Percentiles rank a stretch among this genome's conserved stretches.
Conservation (phyloP, 2,113 vertebrate species). For the Seriola aureovittata region DNA sequence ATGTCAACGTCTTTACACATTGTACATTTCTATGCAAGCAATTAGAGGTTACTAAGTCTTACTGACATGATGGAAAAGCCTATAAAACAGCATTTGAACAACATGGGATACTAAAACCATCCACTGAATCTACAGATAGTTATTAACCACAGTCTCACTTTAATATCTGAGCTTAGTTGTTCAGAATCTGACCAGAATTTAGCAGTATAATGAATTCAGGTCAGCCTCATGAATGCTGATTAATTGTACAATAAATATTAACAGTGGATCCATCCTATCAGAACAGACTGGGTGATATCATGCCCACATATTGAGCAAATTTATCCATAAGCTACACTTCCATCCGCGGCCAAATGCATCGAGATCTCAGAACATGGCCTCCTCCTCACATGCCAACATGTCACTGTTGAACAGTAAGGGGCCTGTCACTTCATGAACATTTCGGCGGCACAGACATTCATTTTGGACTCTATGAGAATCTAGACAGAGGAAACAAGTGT, state of each 20-base stretch:
- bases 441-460: conserved; percentile 2
- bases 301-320: neutral
- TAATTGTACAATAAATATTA: neutral
- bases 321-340: neutral
- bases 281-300: neutral
- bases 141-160: neutral
- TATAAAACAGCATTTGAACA: neutral
- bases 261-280: neutral
- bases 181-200: neutral
- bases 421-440: conserved; percentile 18
- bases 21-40: neutral
- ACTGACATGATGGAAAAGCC: neutral
- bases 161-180: neutral
- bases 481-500: neutral
- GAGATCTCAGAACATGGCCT: neutral
- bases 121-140: neutral
- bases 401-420: neutral
- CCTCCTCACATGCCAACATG: conserved; percentile 14
- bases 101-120: neutral
- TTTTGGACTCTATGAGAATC: conserved; percentile 5
- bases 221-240: neutral
- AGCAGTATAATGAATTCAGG: neutral
- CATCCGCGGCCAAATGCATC: conserved; percentile 6
- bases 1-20: neutral
- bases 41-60: no score